Conservation (phyloP, 2,888 invertebrate species). For the Drosophila borealis region DNA sequence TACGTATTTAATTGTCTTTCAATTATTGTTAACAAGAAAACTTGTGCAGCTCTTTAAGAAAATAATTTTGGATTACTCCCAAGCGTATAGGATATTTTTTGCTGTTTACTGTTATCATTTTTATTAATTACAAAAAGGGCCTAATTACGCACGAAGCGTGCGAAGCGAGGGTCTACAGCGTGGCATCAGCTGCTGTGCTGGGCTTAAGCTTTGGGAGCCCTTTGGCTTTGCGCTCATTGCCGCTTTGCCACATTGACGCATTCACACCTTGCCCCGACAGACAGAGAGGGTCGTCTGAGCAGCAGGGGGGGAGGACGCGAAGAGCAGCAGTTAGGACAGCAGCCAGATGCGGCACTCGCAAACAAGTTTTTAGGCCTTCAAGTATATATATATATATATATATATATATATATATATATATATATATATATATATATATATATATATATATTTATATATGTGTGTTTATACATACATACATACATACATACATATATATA, state of each 20-base stretch:
- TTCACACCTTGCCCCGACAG: constrained; percentile 71
- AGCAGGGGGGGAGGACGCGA: background rate
- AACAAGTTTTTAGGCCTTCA: constrained; percentile 41
- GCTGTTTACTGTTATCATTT: constrained; percentile 44
- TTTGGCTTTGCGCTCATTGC: constrained; percentile 50
- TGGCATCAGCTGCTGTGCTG: constrained; percentile 38
- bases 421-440: constrained; percentile 40
- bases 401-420: constrained; percentile 7
- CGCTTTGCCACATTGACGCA: constrained; percentile 73
- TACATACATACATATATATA: constrained; percentile 9
- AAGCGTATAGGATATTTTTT: background rate
- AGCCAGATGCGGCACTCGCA: constrained; percentile 35
- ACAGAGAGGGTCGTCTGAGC: background rate
- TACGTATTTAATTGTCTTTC: no score
- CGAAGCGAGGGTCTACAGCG: constrained; percentile 27
- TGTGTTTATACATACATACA: constrained; percentile 3
- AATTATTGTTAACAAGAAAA: no score
- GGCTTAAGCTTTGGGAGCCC: constrained; percentile 35
- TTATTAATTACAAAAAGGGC: constrained; percentile 65
- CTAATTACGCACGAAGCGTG: constrained; percentile 41
- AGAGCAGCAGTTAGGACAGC: constrained; percentile 5
- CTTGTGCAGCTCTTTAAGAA: background rate
- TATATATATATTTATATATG: constrained; percentile 3
- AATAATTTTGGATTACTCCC: background rate
- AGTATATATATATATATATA: background rate